Percentiles rank a stretch among this genome's conserved stretches.
Evolutionary conservation across 1,140 invertebrate genomes (phyloP).

Genomic region (Whitmania pigra): DNA sequence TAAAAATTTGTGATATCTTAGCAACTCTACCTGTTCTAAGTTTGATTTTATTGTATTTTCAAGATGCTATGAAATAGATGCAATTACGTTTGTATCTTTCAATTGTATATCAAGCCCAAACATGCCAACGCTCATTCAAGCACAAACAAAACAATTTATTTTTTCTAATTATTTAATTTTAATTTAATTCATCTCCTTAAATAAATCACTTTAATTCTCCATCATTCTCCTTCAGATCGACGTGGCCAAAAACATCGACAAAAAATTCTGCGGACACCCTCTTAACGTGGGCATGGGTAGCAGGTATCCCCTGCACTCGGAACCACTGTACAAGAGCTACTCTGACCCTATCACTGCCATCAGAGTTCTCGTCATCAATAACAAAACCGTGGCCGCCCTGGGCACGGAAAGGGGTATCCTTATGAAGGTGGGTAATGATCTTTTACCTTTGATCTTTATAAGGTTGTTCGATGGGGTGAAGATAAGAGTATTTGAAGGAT

Average conservation of each 20-base stretch:
- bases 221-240: not conserved
- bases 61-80: no score
- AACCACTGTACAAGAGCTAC: slow-evolving; percentile 18
- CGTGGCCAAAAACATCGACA: slow-evolving; percentile 18
- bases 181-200: no score
- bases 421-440: slow-evolving; percentile 25
- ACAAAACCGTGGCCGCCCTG: slow-evolving; percentile 26
- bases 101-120: no score
- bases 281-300: slow-evolving; percentile 30
- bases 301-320: slow-evolving; percentile 21
- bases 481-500: no score
- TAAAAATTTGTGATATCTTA: no score
- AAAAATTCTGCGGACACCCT: slow-evolving; percentile 28
- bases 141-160: no score
- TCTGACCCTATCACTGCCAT: slow-evolving; percentile 26
- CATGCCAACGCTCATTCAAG: no score
- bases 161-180: no score
- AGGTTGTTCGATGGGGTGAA: not conserved
- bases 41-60: no score
- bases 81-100: no score
- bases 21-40: no score
- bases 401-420: slow-evolving; percentile 28
- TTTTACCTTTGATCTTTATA: not conserved
- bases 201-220: no score
- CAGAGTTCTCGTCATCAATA: slow-evolving; percentile 26